phyloP scores from a whole-genome alignment of 2,113 vertebrate genomes.

The Numenius arquata region DNA sequence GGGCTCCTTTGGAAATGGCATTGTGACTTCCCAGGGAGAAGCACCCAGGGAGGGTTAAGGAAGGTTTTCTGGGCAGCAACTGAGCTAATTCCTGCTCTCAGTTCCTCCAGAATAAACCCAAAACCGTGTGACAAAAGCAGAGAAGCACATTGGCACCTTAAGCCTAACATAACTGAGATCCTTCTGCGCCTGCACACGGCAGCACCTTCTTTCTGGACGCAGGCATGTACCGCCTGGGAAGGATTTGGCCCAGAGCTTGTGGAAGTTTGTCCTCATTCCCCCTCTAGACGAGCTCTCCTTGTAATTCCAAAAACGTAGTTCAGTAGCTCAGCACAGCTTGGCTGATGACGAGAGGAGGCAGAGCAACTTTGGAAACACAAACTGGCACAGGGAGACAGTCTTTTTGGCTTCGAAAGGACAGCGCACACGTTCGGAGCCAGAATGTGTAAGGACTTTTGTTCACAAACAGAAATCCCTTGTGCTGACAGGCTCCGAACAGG shows the following conservation, averaged over 20 bases:
- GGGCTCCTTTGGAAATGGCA: background rate
- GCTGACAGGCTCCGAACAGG: conserved; percentile 44
- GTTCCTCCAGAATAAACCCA: background rate
- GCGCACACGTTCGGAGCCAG: conserved; percentile 46
- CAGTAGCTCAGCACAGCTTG: conserved; percentile 48
- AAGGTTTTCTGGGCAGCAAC: background rate
- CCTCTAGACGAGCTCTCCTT: background rate
- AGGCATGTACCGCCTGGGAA: background rate
- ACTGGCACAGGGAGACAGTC: conserved; percentile 40
- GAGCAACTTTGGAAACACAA: conserved; percentile 63
- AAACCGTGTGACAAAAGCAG: background rate
- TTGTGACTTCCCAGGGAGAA: background rate
- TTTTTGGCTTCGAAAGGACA: conserved; percentile 49
- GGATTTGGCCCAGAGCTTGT: background rate
- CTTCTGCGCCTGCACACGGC: background rate
- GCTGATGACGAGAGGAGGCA: conserved; percentile 41
- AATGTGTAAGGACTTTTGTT: conserved; percentile 68
- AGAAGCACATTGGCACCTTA: background rate
- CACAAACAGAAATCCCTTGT: conserved; percentile 68
- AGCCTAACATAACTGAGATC: rapidly evolving
- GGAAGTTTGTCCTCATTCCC: conserved; percentile 53
- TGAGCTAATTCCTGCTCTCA: background rate
- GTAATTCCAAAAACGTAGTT: conserved; percentile 39
- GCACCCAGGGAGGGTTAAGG: background rate
- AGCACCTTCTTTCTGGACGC: background rate